phyloP scores from a whole-genome alignment of 2,888 invertebrate genomes.

The Leistus spinibarbis region DNA sequence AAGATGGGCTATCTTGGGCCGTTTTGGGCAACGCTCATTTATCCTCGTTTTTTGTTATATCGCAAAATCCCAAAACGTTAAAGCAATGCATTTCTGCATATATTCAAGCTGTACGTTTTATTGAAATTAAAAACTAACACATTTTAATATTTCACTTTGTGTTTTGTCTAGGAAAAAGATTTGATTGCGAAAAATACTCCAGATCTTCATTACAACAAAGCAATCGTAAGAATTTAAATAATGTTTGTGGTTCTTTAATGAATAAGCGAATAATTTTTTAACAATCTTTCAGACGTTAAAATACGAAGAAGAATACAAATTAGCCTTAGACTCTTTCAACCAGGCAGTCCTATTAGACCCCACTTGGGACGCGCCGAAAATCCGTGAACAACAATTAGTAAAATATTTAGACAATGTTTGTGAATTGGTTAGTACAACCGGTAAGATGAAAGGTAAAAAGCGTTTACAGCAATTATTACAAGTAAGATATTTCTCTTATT shows the following conservation, averaged over 20 bases:
- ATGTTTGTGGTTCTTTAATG: slow-evolving; percentile 4
- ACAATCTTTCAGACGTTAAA: slow-evolving; percentile 72
- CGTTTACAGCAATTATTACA: slow-evolving; percentile 71
- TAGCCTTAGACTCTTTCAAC: slow-evolving; percentile 72
- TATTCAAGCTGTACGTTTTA: slow-evolving; percentile 71
- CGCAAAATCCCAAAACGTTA: slow-evolving; percentile 73
- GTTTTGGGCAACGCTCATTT: slow-evolving; percentile 85
- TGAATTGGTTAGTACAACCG: slow-evolving; percentile 68
- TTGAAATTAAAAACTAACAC: not conserved
- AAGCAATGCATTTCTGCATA: slow-evolving; percentile 81
- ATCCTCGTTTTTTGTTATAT: slow-evolving; percentile 76
- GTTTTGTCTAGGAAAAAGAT: slow-evolving; percentile 67
- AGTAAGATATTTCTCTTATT: slow-evolving; percentile 51
- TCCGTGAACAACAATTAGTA: slow-evolving; percentile 66
- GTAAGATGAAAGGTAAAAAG: slow-evolving; percentile 78
- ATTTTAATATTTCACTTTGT: slow-evolving; percentile 1
- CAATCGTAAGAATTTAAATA: slow-evolving; percentile 67
- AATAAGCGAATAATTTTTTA: slow-evolving; percentile 2
- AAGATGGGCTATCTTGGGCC: slow-evolving; percentile 83
- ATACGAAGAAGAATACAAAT: slow-evolving; percentile 77
- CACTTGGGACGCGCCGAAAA: slow-evolving; percentile 71
- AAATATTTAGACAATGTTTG: slow-evolving; percentile 70
- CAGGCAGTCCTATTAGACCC: slow-evolving; percentile 75
- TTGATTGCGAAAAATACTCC: slow-evolving; percentile 73
- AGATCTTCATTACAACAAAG: slow-evolving; percentile 84